phyloP scores from a whole-genome alignment of 1,140 invertebrate genomes.

The Apis laboriosa region DNA sequence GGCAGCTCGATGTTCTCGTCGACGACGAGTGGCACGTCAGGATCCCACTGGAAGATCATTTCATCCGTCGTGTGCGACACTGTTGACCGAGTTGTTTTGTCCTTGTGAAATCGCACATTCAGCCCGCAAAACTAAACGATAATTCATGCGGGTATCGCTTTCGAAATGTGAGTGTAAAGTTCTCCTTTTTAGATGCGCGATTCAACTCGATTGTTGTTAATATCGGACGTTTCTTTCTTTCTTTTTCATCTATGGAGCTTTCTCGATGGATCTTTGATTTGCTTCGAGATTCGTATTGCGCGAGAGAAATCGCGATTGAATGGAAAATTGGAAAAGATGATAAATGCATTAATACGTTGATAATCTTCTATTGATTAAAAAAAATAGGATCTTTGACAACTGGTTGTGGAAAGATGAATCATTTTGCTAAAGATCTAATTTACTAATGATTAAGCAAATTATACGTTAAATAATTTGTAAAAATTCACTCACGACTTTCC shows the following conservation, averaged over 20 bases:
- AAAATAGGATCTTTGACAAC: too few species aligned
- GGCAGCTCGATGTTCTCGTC: conserved; percentile 94
- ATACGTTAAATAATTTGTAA: background rate
- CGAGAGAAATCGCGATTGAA: background rate
- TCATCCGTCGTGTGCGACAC: conserved; percentile 95
- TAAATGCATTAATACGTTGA: background rate
- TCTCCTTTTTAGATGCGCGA: background rate
- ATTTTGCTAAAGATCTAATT: background rate
- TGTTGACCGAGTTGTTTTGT: conserved; percentile 75
- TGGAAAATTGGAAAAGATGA: background rate
- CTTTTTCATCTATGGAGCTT: too few species aligned
- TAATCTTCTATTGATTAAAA: too few species aligned
- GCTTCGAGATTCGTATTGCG: background rate
- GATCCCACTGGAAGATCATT: conserved; percentile 94
- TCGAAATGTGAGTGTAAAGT: background rate
- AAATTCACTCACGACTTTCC: conserved; percentile 90
- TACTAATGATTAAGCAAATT: background rate
- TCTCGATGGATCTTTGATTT: background rate
- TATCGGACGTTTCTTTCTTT: background rate
- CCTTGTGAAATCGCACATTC: conserved; percentile 45
- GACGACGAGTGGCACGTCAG: conserved; percentile 93
- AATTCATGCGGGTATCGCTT: conserved; percentile 16
- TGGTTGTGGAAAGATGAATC: background rate
- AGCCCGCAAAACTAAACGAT: conserved; percentile 8
- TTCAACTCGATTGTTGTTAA: background rate